Evolutionary conservation across 2,888 invertebrate genomes (phyloP).

Genomic region (Pharmacophagus antenor): DNA sequence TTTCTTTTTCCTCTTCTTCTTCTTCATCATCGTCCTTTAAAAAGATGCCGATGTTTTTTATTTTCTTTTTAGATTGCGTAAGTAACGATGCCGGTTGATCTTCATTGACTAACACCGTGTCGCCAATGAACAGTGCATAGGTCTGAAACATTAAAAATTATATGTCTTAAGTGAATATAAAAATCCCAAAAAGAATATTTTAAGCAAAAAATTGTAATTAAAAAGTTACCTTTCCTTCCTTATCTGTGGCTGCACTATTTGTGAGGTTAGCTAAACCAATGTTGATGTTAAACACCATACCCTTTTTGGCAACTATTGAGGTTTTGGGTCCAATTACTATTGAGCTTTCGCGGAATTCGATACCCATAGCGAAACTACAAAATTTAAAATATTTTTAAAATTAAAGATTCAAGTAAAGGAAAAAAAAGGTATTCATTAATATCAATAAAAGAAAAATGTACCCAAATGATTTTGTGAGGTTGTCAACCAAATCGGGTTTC

Average conservation of each 20-base stretch:
- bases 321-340: constrained; percentile 96
- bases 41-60: constrained; percentile 97
- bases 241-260: constrained; percentile 91
- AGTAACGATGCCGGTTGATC: constrained; percentile 91
- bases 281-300: constrained; percentile 98
- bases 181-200: not conserved
- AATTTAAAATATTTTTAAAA: constrained; percentile 12
- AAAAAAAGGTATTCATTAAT: not conserved
- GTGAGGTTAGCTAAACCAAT: constrained; percentile 93
- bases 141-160: constrained; percentile 49
- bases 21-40: constrained; percentile 94
- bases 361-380: constrained; percentile 94
- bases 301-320: constrained; percentile 88
- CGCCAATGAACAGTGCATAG: constrained; percentile 97
- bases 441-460: constrained; percentile 46
- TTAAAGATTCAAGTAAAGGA: not conserved
- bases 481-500: constrained; percentile 91
- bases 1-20: constrained; percentile 89
- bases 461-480: constrained; percentile 96
- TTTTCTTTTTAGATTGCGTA: constrained; percentile 95
- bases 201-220: not conserved
- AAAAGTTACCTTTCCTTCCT: constrained; percentile 91
- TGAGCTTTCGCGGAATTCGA: constrained; percentile 98
- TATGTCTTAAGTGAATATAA: not conserved
- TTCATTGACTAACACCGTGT: constrained; percentile 97